These are phyloP conservation scores for Anthrax anthrax DNA, from an alignment of 2,888 invertebrate species.

Conservation along the genomic window DNA sequence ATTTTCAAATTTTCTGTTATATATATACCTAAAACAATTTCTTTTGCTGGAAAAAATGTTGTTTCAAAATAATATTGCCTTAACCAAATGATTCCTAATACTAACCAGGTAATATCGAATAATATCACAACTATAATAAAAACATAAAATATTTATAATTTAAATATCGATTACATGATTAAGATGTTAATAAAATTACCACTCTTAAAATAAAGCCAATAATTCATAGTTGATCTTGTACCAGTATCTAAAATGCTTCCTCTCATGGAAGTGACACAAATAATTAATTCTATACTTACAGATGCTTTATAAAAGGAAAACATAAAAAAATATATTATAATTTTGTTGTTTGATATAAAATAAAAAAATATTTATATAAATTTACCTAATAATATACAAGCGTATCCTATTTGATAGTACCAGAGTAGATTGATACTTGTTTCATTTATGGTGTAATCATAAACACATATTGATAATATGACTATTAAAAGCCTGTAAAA, in stretches of 20 bases:
- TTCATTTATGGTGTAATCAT: slow-evolving; percentile 29
- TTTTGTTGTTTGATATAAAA: no score
- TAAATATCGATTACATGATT: neutral
- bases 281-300: slow-evolving; percentile 51
- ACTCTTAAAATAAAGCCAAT: slow-evolving; percentile 61
- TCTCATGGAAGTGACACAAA: slow-evolving; percentile 59
- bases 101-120: slow-evolving; percentile 59
- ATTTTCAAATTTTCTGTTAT: neutral
- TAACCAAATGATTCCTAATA: slow-evolving; percentile 59
- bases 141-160: slow-evolving; percentile 3
- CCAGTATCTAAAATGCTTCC: slow-evolving; percentile 68
- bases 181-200: slow-evolving; percentile 37
- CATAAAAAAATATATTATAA: no score
- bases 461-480: slow-evolving; percentile 26
- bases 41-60: slow-evolving; percentile 52
- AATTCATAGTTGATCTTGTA: slow-evolving; percentile 59
- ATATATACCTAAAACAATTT: slow-evolving; percentile 55
- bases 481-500: slow-evolving; percentile 30
- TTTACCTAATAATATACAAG: slow-evolving; percentile 33
- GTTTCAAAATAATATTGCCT: slow-evolving; percentile 51
- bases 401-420: slow-evolving; percentile 33
- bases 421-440: slow-evolving; percentile 33
- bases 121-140: slow-evolving; percentile 51
- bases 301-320: slow-evolving; percentile 30
- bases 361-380: no score